phyloP scores from a whole-genome alignment of 2,113 vertebrate species.

The Sturnira hondurensis region DNA sequence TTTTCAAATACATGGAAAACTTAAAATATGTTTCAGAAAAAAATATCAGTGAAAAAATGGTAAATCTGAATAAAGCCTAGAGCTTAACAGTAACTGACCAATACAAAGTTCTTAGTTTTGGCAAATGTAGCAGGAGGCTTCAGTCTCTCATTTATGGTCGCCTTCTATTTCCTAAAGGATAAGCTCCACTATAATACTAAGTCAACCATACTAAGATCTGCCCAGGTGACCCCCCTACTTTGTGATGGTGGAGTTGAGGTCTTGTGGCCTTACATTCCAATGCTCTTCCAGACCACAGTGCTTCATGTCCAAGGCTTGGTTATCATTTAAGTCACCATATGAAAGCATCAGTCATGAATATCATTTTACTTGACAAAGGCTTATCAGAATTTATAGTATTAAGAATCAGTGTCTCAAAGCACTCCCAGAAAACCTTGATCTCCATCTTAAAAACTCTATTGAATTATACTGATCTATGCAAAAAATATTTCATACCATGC shows the following conservation, averaged over 20 bases:
- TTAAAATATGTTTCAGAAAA: not conserved
- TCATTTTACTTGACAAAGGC: not conserved
- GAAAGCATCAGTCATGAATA: not conserved
- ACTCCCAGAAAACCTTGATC: not conserved
- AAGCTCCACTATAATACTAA: not conserved
- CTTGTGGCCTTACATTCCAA: not conserved
- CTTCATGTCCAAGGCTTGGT: not conserved
- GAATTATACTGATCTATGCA: not conserved
- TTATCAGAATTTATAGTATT: not conserved
- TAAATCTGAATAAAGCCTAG: not conserved
- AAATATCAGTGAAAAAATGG: not conserved
- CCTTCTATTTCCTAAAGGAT: not conserved
- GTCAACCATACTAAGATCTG: not conserved
- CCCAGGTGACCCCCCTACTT: not conserved
- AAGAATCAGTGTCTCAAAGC: not conserved
- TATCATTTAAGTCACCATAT: not conserved
- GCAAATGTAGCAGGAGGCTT: not conserved
- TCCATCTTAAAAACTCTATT: not conserved
- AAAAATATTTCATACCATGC: not conserved
- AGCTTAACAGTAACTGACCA: not conserved
- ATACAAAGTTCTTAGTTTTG: not conserved
- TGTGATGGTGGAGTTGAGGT: not conserved
- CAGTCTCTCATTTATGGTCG: not conserved
- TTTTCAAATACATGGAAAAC: slow-evolving; percentile 20
- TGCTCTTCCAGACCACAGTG: not conserved